Conservation (phyloP, 2,888 invertebrate genomes). For the Boloria euphrosyne region DNA sequence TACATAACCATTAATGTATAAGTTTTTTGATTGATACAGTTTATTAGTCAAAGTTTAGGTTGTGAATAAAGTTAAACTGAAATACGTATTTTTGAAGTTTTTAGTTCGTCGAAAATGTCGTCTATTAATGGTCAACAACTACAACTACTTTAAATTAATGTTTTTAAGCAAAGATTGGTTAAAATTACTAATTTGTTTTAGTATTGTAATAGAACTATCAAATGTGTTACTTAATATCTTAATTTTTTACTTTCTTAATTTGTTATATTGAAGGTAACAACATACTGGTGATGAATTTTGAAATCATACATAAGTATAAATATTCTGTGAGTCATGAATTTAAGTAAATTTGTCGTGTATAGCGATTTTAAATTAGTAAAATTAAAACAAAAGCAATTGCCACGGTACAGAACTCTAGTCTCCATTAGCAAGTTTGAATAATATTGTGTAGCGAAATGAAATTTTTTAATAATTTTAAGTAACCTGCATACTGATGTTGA, state of each 20-base stretch:
- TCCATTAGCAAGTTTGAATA: constrained; percentile 21
- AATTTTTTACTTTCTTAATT: neutral
- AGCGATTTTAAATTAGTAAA: neutral
- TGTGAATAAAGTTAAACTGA: too few relatives aligned
- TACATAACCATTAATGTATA: too few relatives aligned
- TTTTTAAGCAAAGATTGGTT: neutral
- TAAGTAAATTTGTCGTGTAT: too few relatives aligned
- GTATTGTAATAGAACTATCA: neutral
- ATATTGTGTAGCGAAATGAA: constrained; percentile 12
- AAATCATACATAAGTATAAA: too few relatives aligned
- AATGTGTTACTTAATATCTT: neutral
- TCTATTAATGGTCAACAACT: neutral
- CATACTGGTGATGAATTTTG: too few relatives aligned
- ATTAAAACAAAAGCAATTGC: constrained; percentile 1
- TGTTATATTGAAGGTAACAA: too few relatives aligned
- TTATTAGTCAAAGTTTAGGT: too few relatives aligned
- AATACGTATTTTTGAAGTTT: too few relatives aligned
- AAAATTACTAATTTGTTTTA: neutral
- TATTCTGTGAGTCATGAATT: too few relatives aligned
- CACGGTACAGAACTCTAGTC: neutral
- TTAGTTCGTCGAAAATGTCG: neutral
- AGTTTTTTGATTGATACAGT: too few relatives aligned
- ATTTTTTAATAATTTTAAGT: constrained; percentile 25
- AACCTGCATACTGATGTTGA: neutral
- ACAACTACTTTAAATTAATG: neutral